Evolutionary conservation across 2,113 vertebrate genomes (phyloP).

Genomic region (Ginglymostoma cirratum): DNA sequence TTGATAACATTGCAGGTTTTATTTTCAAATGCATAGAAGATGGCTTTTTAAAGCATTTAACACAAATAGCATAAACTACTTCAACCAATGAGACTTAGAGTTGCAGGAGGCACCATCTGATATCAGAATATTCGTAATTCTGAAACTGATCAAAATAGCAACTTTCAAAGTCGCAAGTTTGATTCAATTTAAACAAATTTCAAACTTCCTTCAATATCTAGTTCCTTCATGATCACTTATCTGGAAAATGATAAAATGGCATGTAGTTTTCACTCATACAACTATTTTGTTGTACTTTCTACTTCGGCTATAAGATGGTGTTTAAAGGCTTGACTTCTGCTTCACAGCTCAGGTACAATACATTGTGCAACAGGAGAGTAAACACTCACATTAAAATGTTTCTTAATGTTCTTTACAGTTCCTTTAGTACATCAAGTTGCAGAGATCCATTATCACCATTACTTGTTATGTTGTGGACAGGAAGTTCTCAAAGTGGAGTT

Average conservation of each 20-base stretch:
- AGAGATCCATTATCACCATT: not conserved
- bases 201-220: not conserved
- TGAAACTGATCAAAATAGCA: not conserved
- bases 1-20: not conserved
- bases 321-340: not conserved
- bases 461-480: not conserved
- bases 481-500: not conserved
- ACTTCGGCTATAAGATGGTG: slow-evolving; percentile 27
- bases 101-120: not conserved
- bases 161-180: not conserved
- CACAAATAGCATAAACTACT: not conserved
- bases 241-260: slow-evolving; percentile 1
- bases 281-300: not conserved
- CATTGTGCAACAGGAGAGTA: not conserved
- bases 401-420: not conserved
- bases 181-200: not conserved
- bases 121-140: not conserved
- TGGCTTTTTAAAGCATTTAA: not conserved
- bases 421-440: not conserved
- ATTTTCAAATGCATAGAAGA: not conserved
- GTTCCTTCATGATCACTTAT: not conserved
- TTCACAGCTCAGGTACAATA: not conserved
- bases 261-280: not conserved
- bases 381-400: not conserved
- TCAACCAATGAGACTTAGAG: not conserved